Evolutionary conservation across 2,113 vertebrate species (phyloP).

Genomic region (Neoarius graeffei): DNA sequence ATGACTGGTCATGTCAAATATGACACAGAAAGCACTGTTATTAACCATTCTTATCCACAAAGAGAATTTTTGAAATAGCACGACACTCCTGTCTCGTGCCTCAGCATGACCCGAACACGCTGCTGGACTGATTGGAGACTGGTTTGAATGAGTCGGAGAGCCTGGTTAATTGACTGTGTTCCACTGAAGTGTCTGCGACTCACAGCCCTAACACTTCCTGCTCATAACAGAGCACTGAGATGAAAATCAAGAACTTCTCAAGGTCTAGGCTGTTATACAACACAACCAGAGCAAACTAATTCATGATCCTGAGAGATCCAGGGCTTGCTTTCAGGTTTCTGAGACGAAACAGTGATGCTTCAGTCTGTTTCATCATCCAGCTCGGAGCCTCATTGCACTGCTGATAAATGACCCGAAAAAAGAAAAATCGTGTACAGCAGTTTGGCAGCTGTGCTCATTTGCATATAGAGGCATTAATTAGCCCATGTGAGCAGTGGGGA

Average conservation of each 20-base stretch:
- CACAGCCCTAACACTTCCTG: not conserved
- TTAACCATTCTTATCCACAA: slow-evolving; percentile 89
- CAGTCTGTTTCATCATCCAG: slow-evolving; percentile 41
- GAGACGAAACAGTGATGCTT: slow-evolving; percentile 32
- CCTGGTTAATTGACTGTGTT: slow-evolving; percentile 76
- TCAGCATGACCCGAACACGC: slow-evolving; percentile 68
- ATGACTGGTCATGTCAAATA: slow-evolving; percentile 93
- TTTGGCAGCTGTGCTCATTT: slow-evolving; percentile 88
- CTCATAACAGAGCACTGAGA: not conserved
- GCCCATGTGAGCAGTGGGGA: slow-evolving; percentile 83
- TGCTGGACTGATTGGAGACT: slow-evolving; percentile 67
- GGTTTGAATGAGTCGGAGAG: slow-evolving; percentile 61
- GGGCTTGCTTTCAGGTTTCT: not conserved
- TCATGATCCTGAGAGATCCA: not conserved
- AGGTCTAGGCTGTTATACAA: not conserved
- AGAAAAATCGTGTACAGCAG: slow-evolving; percentile 81
- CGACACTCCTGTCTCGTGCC: slow-evolving; percentile 54
- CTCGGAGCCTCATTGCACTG: slow-evolving; percentile 57
- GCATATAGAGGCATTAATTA: slow-evolving; percentile 98
- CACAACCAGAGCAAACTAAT: not conserved
- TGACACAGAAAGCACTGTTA: slow-evolving; percentile 97
- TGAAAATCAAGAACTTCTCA: not conserved
- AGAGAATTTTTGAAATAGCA: slow-evolving; percentile 49
- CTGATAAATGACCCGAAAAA: slow-evolving; percentile 60
- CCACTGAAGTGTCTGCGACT: slow-evolving; percentile 70